Base-by-base conservation (phyloP, 2,888 invertebrate genomes). In the Timema cristinae region DNA sequence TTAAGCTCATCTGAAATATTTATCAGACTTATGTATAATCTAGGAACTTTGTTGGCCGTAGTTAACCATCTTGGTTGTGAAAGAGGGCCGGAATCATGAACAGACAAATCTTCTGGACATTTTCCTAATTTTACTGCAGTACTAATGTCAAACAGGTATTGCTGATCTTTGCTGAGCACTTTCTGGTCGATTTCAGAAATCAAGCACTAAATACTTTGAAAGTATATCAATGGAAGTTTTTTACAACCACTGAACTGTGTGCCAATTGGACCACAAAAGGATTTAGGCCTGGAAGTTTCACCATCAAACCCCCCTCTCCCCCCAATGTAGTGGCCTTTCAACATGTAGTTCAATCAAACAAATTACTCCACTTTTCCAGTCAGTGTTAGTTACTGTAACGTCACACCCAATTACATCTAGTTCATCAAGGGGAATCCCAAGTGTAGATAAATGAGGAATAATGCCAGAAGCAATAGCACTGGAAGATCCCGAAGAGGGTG, bases 341-440 rank as follows among this genome's bases (percentile, higher is more conserved):
- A 74, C 11, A 51, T 73, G 48, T 49, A 32, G 52, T 70, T 75
- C 73, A 47, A 75, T 66, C 52, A 47, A 48, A 54, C 73, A 61
- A 69, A 74, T 71, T 48, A 75, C 59, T 59, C 71, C 72, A 61
- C 51, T 71, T 67, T 71, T 73, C 63, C 63, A 71, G 48, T 72
- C 72, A 54, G 72, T 72, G 67, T 75, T 72, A 59, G 71, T 69
- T 69, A 56, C 67, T 11, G 72, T 75, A n/a, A 72, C 75, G 72
- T 75, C 73, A 72, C 72, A 75, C 49, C 73, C 73, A 71, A 75
- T 75, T 11, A 69, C 70, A 63, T 67, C 63, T n/a, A 75, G 69
- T 16, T 71, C 56, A 56, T 75, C 59, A 61, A 73, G 68, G 13
- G 56, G 66, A 71, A 69, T 66, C 61, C 48, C 54, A 52, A 13